phyloP scores from a whole-genome alignment of 2,888 invertebrate species.

The Tinea pellionella region DNA sequence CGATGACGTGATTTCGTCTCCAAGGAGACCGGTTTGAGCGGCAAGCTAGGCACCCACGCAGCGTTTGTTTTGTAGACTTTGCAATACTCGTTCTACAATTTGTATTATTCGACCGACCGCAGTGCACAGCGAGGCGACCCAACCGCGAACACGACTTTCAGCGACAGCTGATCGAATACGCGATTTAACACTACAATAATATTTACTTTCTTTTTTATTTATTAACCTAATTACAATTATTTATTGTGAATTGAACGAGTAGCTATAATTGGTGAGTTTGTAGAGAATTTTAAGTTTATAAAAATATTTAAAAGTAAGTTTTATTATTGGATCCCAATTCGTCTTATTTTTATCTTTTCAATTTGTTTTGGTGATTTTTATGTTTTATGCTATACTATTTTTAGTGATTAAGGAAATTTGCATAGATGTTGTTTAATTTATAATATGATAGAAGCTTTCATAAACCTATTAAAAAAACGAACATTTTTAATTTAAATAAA shows the following conservation, averaged over 20 bases:
- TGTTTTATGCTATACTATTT: background rate
- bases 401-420: background rate
- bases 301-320: background rate
- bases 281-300: background rate
- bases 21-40: slow-evolving; percentile 58
- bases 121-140: slow-evolving; percentile 55
- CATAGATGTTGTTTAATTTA: too few relatives aligned
- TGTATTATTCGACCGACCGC: slow-evolving; percentile 46
- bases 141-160: slow-evolving; percentile 39
- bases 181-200: background rate
- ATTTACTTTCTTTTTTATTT: background rate
- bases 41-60: slow-evolving; percentile 49
- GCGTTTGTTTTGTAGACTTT: background rate
- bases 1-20: slow-evolving; percentile 32
- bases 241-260: background rate
- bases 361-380: background rate
- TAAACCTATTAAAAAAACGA: too few relatives aligned
- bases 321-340: background rate
- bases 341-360: too few relatives aligned
- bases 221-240: slow-evolving; percentile 11
- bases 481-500: background rate
- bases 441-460: too few relatives aligned
- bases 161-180: slow-evolving; percentile 51
- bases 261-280: background rate
- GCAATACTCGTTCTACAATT: background rate